Base-by-base conservation (phyloP, 2,888 invertebrate species). In the Diarsia rubi region DNA sequence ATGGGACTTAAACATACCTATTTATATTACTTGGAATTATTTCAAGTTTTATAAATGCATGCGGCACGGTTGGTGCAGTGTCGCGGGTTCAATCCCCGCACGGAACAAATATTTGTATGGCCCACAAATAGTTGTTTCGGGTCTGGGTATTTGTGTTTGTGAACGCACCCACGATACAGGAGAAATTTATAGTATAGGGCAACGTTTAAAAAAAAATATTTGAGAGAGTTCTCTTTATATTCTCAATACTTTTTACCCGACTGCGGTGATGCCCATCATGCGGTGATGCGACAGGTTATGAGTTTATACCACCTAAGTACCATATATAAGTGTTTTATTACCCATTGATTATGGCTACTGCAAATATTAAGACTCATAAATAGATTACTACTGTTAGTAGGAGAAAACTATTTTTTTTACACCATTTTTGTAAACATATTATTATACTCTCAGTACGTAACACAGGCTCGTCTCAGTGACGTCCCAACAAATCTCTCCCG, bases 401-500 rank as follows among this genome's bases (percentile, higher is more conserved):
- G 16, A 57, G 27, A 45, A 44, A 54, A 3, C 5, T 54, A 3
- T 27, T 27, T 27, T 57, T 27, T 54, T 16, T 3, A 24, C 24
- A 24, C 16, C 24, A 0, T 8, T 54, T 24, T 16, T 8, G 16
- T n/a, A 27, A 16, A 2, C 57, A 57, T 16, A 16, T n/a, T n/a
- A n/a, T n/a, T n/a, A n/a, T 27, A 1, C 8, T 57, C 27, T 16
- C 16, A 57, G 57, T 27, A 9, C 16, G 27, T 3, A 27, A 27
- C 31, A 57, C 31, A 69, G 16, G 52, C 14, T 74, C 52, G 14
- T 57, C 37, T 21, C 16, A 27, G 19, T 42, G 37, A 37, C 31
- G 49, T 59, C 49, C 47, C 45, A 59, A 45, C 63, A 74, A 80
- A 78, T 80, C 52, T 47, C 59, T 44, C 76, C 21, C 37, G 16